These are phyloP conservation scores for Actias luna DNA, from an alignment of 2,888 invertebrate genomes.

Conservation along the genomic window DNA sequence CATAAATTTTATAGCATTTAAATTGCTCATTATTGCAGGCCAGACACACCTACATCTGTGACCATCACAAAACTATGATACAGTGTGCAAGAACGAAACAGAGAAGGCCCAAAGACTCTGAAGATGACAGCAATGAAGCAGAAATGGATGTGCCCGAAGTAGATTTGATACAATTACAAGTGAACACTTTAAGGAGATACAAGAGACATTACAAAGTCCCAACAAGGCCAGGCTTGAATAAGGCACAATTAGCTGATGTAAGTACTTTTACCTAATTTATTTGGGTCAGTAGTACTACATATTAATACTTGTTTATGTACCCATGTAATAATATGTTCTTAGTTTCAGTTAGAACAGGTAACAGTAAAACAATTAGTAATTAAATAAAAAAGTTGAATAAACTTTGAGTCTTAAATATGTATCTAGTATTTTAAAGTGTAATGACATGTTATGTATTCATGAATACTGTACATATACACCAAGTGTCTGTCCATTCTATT, in stretches of 20 bases:
- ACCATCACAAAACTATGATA: conserved; percentile 97
- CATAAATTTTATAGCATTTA: background rate
- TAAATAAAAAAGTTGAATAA: too few relatives aligned
- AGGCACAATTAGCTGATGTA: conserved; percentile 97
- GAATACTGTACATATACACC: background rate
- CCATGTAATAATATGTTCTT: background rate
- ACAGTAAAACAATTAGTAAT: background rate
- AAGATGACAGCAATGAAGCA: conserved; percentile 96
- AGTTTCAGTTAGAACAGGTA: background rate
- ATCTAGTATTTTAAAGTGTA: too few relatives aligned
- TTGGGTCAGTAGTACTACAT: too few relatives aligned
- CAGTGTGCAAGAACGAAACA: conserved; percentile 97
- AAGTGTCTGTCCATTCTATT: too few relatives aligned
- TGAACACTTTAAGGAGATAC: conserved; percentile 96
- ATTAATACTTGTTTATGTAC: too few relatives aligned
- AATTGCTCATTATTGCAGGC: conserved; percentile 82
- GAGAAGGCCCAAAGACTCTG: conserved; percentile 92
- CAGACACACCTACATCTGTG: conserved; percentile 97
- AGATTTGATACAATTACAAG: conserved; percentile 95
- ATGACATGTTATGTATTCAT: too few relatives aligned
- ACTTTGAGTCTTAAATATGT: too few relatives aligned
- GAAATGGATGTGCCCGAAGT: conserved; percentile 96
- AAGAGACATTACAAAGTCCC: conserved; percentile 96
- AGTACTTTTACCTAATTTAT: conserved; percentile 44
- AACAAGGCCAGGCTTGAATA: conserved; percentile 95